Percentiles rank a stretch among this genome's conserved stretches.
Conservation (phyloP, 2,888 invertebrate genomes). For the Metalampra italica region DNA sequence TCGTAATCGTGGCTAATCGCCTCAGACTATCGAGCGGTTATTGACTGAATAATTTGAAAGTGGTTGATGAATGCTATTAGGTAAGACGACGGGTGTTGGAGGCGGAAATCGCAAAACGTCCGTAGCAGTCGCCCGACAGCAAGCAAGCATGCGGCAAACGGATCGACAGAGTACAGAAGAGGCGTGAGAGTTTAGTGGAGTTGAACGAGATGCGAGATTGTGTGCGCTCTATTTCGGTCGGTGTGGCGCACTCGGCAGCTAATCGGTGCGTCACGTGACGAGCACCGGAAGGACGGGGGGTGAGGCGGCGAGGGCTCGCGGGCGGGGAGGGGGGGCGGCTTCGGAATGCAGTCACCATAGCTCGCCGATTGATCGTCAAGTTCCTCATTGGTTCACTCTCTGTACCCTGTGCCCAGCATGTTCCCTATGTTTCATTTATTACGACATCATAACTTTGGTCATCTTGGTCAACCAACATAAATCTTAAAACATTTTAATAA, state of each 20-base stretch:
- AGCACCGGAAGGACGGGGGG: slow-evolving; percentile 73
- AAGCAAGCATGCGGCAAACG: slow-evolving; percentile 24
- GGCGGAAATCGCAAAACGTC: not conserved
- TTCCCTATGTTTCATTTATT: not conserved
- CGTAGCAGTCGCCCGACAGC: slow-evolving; percentile 8
- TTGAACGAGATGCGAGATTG: slow-evolving; percentile 57
- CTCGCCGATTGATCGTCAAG: slow-evolving; percentile 62
- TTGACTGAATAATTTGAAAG: slow-evolving; percentile 11
- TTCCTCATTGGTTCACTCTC: slow-evolving; percentile 7
- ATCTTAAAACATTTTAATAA: no score
- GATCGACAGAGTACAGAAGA: slow-evolving; percentile 34
- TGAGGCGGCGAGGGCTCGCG: slow-evolving; percentile 42
- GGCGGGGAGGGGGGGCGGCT: slow-evolving; percentile 42
- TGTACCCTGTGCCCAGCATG: not conserved
- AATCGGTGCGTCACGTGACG: slow-evolving; percentile 76
- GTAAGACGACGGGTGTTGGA: not conserved
- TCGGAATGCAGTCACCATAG: slow-evolving; percentile 73
- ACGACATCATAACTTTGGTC: not conserved
- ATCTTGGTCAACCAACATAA: no score
- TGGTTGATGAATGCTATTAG: not conserved
- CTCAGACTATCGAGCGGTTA: not conserved
- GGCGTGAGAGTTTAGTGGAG: slow-evolving; percentile 53
- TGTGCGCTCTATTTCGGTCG: slow-evolving; percentile 73
- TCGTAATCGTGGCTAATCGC: not conserved
- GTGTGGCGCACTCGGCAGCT: slow-evolving; percentile 72